Base-by-base conservation (phyloP, 1,140 invertebrate species). In the Trichonephila clavipes region DNA sequence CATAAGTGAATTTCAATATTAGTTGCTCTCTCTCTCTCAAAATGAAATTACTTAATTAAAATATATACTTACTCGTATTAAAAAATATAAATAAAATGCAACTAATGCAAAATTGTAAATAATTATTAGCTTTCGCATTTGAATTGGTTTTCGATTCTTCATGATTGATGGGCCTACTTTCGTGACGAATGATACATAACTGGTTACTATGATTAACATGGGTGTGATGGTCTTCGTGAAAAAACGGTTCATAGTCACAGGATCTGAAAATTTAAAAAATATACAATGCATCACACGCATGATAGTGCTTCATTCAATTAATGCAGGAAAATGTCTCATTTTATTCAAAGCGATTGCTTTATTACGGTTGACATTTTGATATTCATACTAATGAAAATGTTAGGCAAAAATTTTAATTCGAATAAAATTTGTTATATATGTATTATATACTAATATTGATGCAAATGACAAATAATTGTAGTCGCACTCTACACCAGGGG, bases 31-130 rank as follows among this genome's bases (percentile, higher is more conserved):
- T n/a, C n/a, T n/a, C n/a, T n/a, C n/a, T n/a, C 34, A 40, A 4
- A 40, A 40, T 40, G 34, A 40, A 40, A 40, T 40, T 0, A 51
- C 51, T 51, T 10, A 51, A 51, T 7, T 7, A 51, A 12, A 51
- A 51, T 51, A 0, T 51, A 5, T 19, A 88, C 83, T 92, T 61
- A 92, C 91, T 40, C 44, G 44, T 14, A 81, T 12, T 19, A 93
- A n/a, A 34, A 82, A 81, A 77, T 82, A 88, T 16, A 93, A 6
- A 24, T 93, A 93, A 64, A 88, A 93, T 0, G 59, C 24, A 19
- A 96, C 95, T 97, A 99, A 98, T 6, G 97, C 96, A 93, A 98
- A 96, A 95, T 99, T 99, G 95, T 99, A 99, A 2, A 97, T 96
- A 91, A 99, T 97, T 77, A 99, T 96, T 1, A 97, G 95, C 96